phyloP scores from a whole-genome alignment of 2,888 invertebrate genomes.

The Caenorhabditis sp. region DNA sequence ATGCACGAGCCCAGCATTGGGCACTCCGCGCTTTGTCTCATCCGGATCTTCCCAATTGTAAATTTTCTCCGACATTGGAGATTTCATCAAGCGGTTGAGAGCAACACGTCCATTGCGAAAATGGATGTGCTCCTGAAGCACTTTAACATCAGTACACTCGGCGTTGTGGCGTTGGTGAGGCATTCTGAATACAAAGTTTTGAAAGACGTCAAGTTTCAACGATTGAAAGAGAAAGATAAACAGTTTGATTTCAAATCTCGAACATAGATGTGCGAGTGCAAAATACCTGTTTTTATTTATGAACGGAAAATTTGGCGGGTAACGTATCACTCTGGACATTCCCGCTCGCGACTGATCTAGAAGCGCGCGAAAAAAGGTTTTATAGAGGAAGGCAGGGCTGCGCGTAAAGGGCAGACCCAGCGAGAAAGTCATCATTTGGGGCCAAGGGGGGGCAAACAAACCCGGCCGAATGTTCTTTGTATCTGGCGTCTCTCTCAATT shows the following conservation, averaged over 20 bases:
- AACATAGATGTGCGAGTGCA: too few relatives aligned
- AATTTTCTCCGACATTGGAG: constrained; percentile 70
- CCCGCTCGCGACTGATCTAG: not conserved
- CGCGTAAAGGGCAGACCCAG: not conserved
- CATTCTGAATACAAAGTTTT: constrained; percentile 8
- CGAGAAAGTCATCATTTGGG: constrained; percentile 53
- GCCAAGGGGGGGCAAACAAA: constrained; percentile 35
- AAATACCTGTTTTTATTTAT: too few relatives aligned
- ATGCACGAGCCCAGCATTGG: constrained; percentile 64
- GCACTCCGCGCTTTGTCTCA: constrained; percentile 67
- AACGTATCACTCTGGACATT: too few relatives aligned
- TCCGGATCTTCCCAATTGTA: constrained; percentile 64
- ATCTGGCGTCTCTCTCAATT: constrained; percentile 20
- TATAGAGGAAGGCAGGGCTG: constrained; percentile 27
- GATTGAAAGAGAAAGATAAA: not conserved
- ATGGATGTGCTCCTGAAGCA: constrained; percentile 56
- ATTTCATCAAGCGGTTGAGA: constrained; percentile 65
- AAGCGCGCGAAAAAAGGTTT: not conserved
- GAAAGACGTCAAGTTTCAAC: not conserved
- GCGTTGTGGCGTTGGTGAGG: constrained; percentile 42
- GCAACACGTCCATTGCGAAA: constrained; percentile 66
- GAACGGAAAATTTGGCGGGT: too few relatives aligned
- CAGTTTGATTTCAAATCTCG: too few relatives aligned
- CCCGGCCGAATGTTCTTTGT: constrained; percentile 43
- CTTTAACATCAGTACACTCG: constrained; percentile 24